Evolutionary conservation across 2,797 vertebrate species (phyloP).

Genomic region (Fratercula arctica): DNA sequence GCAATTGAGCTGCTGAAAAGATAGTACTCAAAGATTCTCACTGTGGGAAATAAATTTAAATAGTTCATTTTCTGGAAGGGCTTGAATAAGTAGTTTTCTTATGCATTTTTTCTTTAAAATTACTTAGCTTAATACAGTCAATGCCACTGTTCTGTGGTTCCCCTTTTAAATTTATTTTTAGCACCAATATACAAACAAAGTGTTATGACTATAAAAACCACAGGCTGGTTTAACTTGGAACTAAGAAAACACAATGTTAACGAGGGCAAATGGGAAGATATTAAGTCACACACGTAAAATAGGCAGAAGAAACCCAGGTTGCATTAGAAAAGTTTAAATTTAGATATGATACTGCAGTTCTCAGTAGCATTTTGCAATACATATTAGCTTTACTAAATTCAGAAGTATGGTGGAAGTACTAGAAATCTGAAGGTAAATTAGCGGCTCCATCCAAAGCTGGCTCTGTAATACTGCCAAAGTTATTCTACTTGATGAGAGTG

Average conservation of each 20-base stretch:
- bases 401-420: background rate
- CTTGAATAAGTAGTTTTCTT: constrained; percentile 34
- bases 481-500: background rate
- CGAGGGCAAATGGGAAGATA: background rate
- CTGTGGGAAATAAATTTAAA: constrained; percentile 35
- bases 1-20: constrained; percentile 34
- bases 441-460: background rate
- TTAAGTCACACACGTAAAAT: background rate
- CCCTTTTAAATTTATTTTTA: constrained; percentile 33
- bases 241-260: background rate
- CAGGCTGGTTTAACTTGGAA: background rate
- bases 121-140: constrained; percentile 22
- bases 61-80: constrained; percentile 28
- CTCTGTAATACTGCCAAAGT: background rate
- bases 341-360: background rate
- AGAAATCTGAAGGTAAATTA: background rate
- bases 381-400: background rate
- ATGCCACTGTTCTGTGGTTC: constrained; percentile 18
- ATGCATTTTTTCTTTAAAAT: constrained; percentile 48
- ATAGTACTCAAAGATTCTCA: constrained; percentile 32
- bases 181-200: background rate
- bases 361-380: background rate
- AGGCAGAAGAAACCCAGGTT: background rate
- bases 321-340: background rate
- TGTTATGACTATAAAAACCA: background rate